Percentiles rank a stretch among this genome's conserved stretches.
phyloP scores from a whole-genome alignment of 2,797 vertebrate species.

The Amniataba percoides region DNA sequence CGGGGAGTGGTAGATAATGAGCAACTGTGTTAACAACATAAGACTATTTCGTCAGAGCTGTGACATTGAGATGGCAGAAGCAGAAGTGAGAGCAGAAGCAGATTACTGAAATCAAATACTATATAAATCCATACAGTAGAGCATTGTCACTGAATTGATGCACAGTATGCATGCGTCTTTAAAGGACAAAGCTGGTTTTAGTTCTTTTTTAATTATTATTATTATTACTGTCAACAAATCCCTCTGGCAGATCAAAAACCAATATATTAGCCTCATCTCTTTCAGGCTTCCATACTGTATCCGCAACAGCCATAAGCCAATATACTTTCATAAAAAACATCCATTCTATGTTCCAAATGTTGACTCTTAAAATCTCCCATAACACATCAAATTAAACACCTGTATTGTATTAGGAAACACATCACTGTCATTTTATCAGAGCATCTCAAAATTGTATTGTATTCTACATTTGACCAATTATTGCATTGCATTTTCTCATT shows the following conservation, averaged over 20 bases:
- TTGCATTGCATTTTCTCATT: not conserved
- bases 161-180: conserved; percentile 16
- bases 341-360: not conserved
- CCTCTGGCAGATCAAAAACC: conserved; percentile 19
- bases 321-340: not conserved
- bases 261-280: conserved; percentile 19
- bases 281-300: not conserved
- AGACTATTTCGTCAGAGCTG: conserved; percentile 71
- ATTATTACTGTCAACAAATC: conserved; percentile 14
- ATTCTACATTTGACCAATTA: not conserved
- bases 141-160: conserved; percentile 21
- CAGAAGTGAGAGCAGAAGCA: conserved; percentile 40
- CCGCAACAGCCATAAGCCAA: not conserved
- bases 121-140: conserved; percentile 40
- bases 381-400: not conserved
- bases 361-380: not conserved
- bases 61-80: conserved; percentile 64
- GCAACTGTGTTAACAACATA: conserved; percentile 73
- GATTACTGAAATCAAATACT: conserved; percentile 58
- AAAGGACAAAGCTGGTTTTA: conserved; percentile 20
- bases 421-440: not conserved
- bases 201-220: not conserved
- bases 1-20: conserved; percentile 74
- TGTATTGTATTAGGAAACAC: not conserved
- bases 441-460: not conserved